Evolutionary conservation across 1,140 invertebrate species (phyloP).

Genomic region (Leucophenga varia): DNA sequence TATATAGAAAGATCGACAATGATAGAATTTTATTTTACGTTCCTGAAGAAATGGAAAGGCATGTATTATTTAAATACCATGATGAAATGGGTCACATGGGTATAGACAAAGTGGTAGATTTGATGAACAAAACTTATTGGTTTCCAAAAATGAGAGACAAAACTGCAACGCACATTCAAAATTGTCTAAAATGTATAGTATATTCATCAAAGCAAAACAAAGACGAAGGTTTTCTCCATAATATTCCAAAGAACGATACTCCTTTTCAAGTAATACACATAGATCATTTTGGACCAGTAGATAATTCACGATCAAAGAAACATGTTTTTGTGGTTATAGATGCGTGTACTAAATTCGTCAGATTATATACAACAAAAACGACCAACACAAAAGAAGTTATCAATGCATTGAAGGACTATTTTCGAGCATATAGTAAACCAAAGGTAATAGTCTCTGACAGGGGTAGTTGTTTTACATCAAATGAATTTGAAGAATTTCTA

Average conservation of each 20-base stretch:
- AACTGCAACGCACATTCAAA: constrained; percentile 13
- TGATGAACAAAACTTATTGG: constrained; percentile 24
- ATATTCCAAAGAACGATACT: constrained; percentile 21
- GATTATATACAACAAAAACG: no score
- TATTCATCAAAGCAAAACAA: no score
- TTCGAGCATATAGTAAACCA: no score
- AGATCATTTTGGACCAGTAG: constrained; percentile 38
- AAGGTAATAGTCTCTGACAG: no score
- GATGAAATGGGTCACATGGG: constrained; percentile 34
- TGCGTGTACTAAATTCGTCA: no score
- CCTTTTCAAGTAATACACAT: constrained; percentile 33
- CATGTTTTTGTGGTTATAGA: constrained; percentile 57
- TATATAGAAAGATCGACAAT: constrained; percentile 7
- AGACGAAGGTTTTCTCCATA: constrained; percentile 27
- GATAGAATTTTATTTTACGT: constrained; percentile 27
- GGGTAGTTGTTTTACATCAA: no score
- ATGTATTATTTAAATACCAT: constrained; percentile 23
- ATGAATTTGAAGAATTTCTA: no score
- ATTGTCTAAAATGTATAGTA: no score
- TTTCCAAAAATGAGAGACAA: constrained; percentile 36
- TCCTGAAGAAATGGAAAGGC: constrained; percentile 23
- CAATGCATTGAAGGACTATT: constrained; percentile 20
- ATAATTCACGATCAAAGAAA: constrained; percentile 44
- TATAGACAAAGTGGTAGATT: constrained; percentile 21
- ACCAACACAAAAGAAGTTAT: no score